A percentile compares a stretch with the other conserved stretches of the same genome.
Conservation (phyloP, 2,797 vertebrate species). For the Notolepis coatsorum region DNA sequence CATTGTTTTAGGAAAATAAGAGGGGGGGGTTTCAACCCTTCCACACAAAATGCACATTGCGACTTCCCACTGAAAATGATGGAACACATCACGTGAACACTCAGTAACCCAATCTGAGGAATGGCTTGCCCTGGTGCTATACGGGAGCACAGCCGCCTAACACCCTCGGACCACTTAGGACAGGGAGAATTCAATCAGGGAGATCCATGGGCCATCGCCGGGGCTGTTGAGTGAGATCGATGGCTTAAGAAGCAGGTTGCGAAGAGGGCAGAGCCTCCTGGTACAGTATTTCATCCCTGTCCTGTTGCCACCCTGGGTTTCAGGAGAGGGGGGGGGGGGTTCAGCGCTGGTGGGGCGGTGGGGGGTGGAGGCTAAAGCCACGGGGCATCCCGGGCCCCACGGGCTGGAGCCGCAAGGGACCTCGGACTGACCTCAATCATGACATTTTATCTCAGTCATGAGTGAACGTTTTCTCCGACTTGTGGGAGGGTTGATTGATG, state of each 20-base stretch:
- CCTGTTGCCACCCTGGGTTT: slow-evolving; percentile 52
- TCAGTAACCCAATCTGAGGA: slow-evolving; percentile 20
- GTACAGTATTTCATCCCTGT: slow-evolving; percentile 46
- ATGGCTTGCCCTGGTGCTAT: slow-evolving; percentile 31
- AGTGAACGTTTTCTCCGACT: slow-evolving; percentile 64
- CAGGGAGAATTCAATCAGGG: slow-evolving; percentile 62
- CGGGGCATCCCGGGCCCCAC: slow-evolving; percentile 38
- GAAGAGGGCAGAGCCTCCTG: slow-evolving; percentile 52
- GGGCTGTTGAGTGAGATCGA: slow-evolving; percentile 68
- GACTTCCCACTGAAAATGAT: no score
- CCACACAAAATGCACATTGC: no score
- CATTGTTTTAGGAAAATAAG: no score
- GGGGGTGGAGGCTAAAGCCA: not conserved
- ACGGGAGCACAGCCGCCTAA: slow-evolving; percentile 18
- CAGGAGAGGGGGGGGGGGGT: not conserved
- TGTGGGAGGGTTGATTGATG: slow-evolving; percentile 63
- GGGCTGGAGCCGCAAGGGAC: slow-evolving; percentile 33
- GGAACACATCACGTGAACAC: no score
- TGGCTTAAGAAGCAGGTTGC: slow-evolving; percentile 50
- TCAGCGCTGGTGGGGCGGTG: not conserved
- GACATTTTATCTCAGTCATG: slow-evolving; percentile 63
- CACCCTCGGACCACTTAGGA: slow-evolving; percentile 43
- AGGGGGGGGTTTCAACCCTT: no score
- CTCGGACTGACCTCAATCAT: slow-evolving; percentile 41
- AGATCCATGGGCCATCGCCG: slow-evolving; percentile 49